Percentiles rank a stretch among this genome's conserved stretches.
These are phyloP conservation scores for Salvelinus sp. DNA, from an alignment of 2,113 vertebrate genomes.

Conservation along the genomic window DNA sequence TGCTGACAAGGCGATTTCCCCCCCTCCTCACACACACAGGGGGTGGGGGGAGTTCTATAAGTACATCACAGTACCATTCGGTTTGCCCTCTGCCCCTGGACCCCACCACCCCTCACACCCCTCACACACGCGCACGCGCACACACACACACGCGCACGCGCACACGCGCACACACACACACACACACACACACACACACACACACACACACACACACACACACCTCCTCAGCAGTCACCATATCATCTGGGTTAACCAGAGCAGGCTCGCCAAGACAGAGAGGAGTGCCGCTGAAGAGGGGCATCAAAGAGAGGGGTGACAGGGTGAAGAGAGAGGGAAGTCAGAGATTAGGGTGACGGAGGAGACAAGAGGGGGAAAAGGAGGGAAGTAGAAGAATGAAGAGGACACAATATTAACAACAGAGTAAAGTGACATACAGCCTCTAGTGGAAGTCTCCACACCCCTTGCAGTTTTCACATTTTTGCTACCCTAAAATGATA, in stretches of 20 bases:
- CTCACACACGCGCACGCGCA: too few species aligned
- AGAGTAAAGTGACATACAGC: neutral
- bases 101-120: neutral
- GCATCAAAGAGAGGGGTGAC: neutral
- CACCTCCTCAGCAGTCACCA: conserved; percentile 21
- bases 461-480: too few species aligned
- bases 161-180: too few species aligned
- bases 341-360: conserved; percentile 18
- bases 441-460: too few species aligned
- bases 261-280: conserved; percentile 31
- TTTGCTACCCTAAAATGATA: too few species aligned
- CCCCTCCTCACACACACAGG: too few species aligned
- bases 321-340: neutral
- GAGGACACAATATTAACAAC: neutral
- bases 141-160: neutral
- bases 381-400: neutral
- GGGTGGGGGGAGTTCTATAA: too few species aligned
- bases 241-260: conserved; percentile 51
- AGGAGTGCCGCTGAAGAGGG: neutral
- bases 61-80: too few species aligned
- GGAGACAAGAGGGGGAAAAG: neutral
- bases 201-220: neutral
- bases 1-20: too few species aligned
- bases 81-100: conserved; percentile 2
- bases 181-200: too few species aligned